Evolutionary conservation across 2,113 vertebrate genomes (phyloP), one percentile per base, ranked within the genome.

Genomic region (Pycnonotus jocosus): DNA sequence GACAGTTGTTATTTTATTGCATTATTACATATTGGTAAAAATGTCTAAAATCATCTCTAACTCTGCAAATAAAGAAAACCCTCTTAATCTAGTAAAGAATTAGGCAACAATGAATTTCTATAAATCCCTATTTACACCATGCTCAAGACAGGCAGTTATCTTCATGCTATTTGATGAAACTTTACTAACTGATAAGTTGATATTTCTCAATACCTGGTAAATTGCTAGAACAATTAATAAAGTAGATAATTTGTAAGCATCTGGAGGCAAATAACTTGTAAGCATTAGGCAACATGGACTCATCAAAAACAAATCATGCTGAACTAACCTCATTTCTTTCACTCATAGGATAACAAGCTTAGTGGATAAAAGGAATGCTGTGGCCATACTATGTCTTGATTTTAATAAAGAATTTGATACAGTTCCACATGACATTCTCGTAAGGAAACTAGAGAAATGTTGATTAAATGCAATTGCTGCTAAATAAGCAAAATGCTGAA

Each of bases 261-360:
- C 81, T 95, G 42, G 81, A 92, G 93, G 88, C 89, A 92, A 96
- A 95, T 84, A 92, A 74, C 71, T 87, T 81, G 88, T 65, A 94
- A 96, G 77, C 89, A 95, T 44, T 72, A 90, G 81, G 58, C 74
- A 94, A 86, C 88, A 87, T 19, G 71, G 86, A 48, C 88, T 96
- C 94, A 96, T 97, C 86, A 94, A 91, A 96, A 97, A 16, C 68
- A 96, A 96, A 97, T 95, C 80, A 91, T 96, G 94, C 86, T 95
- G 95, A 97, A 97, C 95, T 95, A 97, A 97, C 88, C n/a, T 91
- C 5, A 96, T 96, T 97, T 95, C 83, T 94, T 93, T 81, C 65
- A 79, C 28, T 93, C 80, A 84, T 88, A 94, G 53, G 83, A 90
- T 96, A 95, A 97, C 88, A 96, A 93, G 88, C 90, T 94, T 88